phyloP scores from a whole-genome alignment of 2,888 invertebrate genomes.

The Lasioglossum leucozonium region DNA sequence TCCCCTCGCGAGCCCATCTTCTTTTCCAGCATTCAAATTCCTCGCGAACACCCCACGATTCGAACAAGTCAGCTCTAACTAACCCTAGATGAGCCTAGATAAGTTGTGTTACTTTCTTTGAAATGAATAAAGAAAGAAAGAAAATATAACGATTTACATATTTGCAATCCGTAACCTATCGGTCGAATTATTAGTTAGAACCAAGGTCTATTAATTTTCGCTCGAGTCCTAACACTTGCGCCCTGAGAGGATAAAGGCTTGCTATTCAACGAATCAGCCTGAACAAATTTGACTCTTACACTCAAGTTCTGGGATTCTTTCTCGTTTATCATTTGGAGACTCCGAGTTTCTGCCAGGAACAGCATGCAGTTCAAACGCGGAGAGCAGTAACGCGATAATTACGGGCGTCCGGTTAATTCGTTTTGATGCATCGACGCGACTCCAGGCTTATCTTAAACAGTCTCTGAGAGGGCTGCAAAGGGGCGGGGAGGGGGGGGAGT shows the following conservation, averaged over 20 bases:
- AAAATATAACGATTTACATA: neutral
- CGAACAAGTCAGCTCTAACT: neutral
- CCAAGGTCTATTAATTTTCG: no score
- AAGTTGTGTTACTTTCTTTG: neutral
- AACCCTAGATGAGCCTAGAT: neutral
- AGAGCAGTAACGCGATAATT: slow-evolving; percentile 24
- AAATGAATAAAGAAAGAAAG: no score
- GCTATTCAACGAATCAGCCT: no score
- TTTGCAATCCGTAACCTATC: no score
- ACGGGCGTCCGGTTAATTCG: slow-evolving; percentile 29
- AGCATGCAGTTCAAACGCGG: neutral
- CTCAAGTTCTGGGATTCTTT: neutral
- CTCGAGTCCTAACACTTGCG: no score
- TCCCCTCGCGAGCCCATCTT: slow-evolving; percentile 15
- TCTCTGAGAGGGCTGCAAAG: neutral
- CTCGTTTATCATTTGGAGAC: neutral
- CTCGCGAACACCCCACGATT: neutral
- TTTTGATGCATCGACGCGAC: slow-evolving; percentile 36
- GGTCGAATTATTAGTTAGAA: no score
- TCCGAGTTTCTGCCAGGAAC: neutral
- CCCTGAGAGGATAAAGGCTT: no score
- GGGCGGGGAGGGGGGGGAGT: neutral
- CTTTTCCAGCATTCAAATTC: slow-evolving; percentile 10
- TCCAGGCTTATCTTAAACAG: slow-evolving; percentile 43
- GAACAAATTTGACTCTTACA: neutral